Evolutionary conservation across 2,888 invertebrate species (phyloP).

Genomic region (Phortica magna): DNA sequence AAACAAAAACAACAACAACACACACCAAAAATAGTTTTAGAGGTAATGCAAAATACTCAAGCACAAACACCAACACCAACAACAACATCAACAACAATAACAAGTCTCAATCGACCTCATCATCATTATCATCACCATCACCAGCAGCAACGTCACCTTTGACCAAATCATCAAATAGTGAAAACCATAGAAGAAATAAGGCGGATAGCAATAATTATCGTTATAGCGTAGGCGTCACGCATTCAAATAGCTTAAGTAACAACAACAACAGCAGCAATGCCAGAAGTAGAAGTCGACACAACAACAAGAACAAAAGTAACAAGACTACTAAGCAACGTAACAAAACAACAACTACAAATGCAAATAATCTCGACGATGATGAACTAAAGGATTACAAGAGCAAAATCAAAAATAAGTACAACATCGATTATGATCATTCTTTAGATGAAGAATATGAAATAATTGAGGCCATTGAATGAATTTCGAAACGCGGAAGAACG

Average conservation of each 20-base stretch:
- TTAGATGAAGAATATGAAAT: slow-evolving; percentile 78
- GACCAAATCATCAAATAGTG: slow-evolving; percentile 59
- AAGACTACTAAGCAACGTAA: slow-evolving; percentile 26
- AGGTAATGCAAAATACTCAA: slow-evolving; percentile 73
- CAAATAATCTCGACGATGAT: slow-evolving; percentile 67
- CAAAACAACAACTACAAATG: slow-evolving; percentile 55
- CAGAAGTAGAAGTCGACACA: slow-evolving; percentile 30
- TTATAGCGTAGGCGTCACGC: slow-evolving; percentile 52
- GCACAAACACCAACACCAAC: slow-evolving; percentile 43
- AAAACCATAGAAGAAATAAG: slow-evolving; percentile 58
- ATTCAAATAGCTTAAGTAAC: slow-evolving; percentile 47
- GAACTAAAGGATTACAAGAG: slow-evolving; percentile 76
- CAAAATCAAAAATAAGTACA: slow-evolving; percentile 78
- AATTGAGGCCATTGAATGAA: slow-evolving; percentile 78
- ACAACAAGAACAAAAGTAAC: slow-evolving; percentile 46
- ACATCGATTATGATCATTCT: slow-evolving; percentile 78
- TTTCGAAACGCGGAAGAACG: slow-evolving; percentile 11
- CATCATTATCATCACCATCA: slow-evolving; percentile 68
- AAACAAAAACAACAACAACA: slow-evolving; percentile 49
- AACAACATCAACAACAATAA: slow-evolving; percentile 41
- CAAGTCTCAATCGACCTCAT: slow-evolving; percentile 54
- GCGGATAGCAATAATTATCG: slow-evolving; percentile 45
- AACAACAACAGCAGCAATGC: slow-evolving; percentile 37
- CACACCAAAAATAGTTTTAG: slow-evolving; percentile 77
- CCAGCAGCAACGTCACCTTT: slow-evolving; percentile 48